Base-by-base conservation (phyloP, 2,888 invertebrate genomes). In the Zelleria hepariella region DNA sequence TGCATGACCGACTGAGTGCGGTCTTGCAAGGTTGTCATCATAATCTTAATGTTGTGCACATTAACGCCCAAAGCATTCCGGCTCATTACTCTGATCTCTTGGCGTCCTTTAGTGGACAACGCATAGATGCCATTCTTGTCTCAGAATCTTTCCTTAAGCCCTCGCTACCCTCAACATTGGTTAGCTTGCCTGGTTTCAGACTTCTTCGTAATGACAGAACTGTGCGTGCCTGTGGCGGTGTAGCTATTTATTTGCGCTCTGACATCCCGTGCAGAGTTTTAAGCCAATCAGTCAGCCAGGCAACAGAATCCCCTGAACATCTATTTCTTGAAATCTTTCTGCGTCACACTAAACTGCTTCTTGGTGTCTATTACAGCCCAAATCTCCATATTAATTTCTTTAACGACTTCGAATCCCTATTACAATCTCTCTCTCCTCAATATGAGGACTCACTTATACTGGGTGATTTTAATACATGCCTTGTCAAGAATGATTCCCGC, bases 381-480 rank as follows among this genome's bases (percentile, higher is more conserved):
- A 26, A 58, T 8, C 58, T 47, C 18, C 55, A 23, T 15, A n/a
- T 60, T 3, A 53, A 62, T 24, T 62, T 61, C 26, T 64, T 64
- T 27, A 20, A 58, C 18, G 10, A 58, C n/a, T 51, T 64, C 26
- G 61, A 61, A 54, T 32, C 18, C 8, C 20, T 57, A 7, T 59
- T 63, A 18, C 47, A n/a, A 8, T 4, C 26, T 10, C 21, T 57
- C 5, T 4, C 5, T 0, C 60, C 62, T 1, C 24, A 18, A 7
- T 62, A 58, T 55, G 42, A 59, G 6, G 59, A 62, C 15, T 18
- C 23, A 0, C 27, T 62, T 10, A 48, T 62, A 3, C 58, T 62
- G 60, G 61, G 62, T 51, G 64, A 64, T 21, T 60, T 63, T 23
- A 63, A 65, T 21, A 64, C 62, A 1, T 63, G n/a, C n/a, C n/a